phyloP scores from a whole-genome alignment of 2,113 vertebrate species.

The Hassar affinis region DNA sequence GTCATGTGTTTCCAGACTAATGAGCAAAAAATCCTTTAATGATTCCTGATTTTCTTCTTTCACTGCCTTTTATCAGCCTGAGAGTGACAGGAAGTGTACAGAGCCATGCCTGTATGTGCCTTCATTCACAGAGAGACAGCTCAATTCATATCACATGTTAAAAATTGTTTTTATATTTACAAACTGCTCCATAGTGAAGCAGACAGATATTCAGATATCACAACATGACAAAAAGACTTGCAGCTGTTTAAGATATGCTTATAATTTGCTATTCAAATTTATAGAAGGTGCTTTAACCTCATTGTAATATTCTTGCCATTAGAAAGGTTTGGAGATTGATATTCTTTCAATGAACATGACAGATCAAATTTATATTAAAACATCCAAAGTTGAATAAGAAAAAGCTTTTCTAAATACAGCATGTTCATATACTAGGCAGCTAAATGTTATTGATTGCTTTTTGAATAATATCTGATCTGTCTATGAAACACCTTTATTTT shows the following conservation, averaged over 20 bases:
- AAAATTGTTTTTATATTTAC: constrained; percentile 14
- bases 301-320: not conserved
- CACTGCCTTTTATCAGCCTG: constrained; percentile 63
- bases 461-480: constrained; percentile 6
- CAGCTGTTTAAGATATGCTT: constrained; percentile 6
- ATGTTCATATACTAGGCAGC: constrained; percentile 28
- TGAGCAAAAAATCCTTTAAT: constrained; percentile 61
- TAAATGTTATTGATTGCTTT: constrained; percentile 25
- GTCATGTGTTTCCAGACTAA: constrained; percentile 64
- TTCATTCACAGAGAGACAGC: constrained; percentile 28
- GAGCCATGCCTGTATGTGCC: constrained; percentile 1
- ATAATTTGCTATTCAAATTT: not conserved
- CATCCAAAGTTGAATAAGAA: not conserved
- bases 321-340: not conserved
- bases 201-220: constrained; percentile 4
- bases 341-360: not conserved
- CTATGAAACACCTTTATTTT: not conserved
- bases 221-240: not conserved
- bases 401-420: constrained; percentile 7
- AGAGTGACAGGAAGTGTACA: constrained; percentile 52
- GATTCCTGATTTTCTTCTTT: constrained; percentile 71
- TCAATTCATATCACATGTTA: constrained; percentile 17
- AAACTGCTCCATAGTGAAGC: constrained; percentile 19
- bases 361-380: not conserved
- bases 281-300: not conserved